Evolutionary conservation across 2,888 invertebrate genomes (phyloP).

Genomic region (Tryphoninae sp.): DNA sequence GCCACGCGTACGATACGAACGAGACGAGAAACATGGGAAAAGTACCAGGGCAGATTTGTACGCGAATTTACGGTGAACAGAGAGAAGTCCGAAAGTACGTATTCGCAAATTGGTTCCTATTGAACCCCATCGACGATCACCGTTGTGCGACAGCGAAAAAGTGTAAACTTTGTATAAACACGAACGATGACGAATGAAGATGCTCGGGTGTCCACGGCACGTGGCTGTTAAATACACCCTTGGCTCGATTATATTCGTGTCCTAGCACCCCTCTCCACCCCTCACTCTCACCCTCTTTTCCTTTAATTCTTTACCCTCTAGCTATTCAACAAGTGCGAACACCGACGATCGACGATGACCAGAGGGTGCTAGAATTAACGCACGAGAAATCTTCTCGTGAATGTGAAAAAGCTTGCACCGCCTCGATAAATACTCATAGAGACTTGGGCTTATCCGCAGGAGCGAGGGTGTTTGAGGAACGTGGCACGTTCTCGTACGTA

Average conservation of each 20-base stretch:
- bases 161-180: slow-evolving; percentile 26
- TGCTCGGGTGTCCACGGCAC: slow-evolving; percentile 29
- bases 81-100: slow-evolving; percentile 14
- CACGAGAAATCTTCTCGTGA: slow-evolving; percentile 28
- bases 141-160: background rate
- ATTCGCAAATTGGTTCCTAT: slow-evolving; percentile 55
- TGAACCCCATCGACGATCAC: slow-evolving; percentile 24
- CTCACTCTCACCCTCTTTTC: background rate
- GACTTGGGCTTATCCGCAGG: slow-evolving; percentile 11
- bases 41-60: slow-evolving; percentile 31
- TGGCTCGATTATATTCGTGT: background rate
- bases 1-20: slow-evolving; percentile 45
- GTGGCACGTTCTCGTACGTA: slow-evolving; percentile 57
- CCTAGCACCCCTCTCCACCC: background rate
- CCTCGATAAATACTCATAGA: background rate
- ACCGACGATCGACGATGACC: background rate
- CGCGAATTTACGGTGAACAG: slow-evolving; percentile 37
- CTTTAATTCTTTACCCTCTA: background rate
- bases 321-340: slow-evolving; percentile 23
- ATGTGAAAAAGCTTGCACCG: slow-evolving; percentile 10
- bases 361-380: slow-evolving; percentile 63
- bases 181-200: slow-evolving; percentile 27
- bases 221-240: slow-evolving; percentile 12
- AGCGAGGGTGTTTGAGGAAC: slow-evolving; percentile 33
- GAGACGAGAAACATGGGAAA: slow-evolving; percentile 22